A percentile compares a stretch with the other conserved stretches of the same genome.
phyloP scores from a whole-genome alignment of 2,113 vertebrate genomes.

The Chlamydotis undulata region DNA sequence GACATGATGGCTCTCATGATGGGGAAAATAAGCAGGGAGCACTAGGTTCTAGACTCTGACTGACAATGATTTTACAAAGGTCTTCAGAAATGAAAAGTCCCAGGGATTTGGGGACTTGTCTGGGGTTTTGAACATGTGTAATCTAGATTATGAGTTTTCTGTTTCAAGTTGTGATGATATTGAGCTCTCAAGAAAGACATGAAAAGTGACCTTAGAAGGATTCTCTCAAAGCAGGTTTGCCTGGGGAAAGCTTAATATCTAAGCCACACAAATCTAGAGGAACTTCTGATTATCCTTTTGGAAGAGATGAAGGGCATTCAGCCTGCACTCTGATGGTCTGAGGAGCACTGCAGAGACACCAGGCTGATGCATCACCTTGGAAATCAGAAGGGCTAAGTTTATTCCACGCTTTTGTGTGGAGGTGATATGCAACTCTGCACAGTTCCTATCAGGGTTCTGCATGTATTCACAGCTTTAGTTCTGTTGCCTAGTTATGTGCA shows the following conservation, averaged over 20 bases:
- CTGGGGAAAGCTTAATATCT: background rate
- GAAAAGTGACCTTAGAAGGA: background rate
- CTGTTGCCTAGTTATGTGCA: background rate
- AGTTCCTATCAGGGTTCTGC: background rate
- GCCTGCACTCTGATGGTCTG: background rate
- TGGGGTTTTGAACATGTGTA: background rate
- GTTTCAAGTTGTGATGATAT: background rate
- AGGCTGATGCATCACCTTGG: background rate
- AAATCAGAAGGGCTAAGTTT: background rate
- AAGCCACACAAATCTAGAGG: background rate
- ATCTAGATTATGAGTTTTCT: background rate
- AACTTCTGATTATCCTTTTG: background rate
- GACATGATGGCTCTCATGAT: rapidly evolving
- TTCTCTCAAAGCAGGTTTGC: background rate
- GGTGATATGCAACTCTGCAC: background rate
- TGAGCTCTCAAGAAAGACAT: background rate
- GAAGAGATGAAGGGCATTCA: background rate
- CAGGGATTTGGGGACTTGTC: background rate
- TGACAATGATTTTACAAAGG: background rate
- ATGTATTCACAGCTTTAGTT: background rate
- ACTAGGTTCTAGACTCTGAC: background rate
- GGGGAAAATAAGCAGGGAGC: background rate
- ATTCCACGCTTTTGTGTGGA: background rate
- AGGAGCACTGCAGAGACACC: background rate
- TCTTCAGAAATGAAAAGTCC: background rate